Evolutionary conservation across 2,888 invertebrate species (phyloP).

Genomic region (Ornithoptera alexandrae): DNA sequence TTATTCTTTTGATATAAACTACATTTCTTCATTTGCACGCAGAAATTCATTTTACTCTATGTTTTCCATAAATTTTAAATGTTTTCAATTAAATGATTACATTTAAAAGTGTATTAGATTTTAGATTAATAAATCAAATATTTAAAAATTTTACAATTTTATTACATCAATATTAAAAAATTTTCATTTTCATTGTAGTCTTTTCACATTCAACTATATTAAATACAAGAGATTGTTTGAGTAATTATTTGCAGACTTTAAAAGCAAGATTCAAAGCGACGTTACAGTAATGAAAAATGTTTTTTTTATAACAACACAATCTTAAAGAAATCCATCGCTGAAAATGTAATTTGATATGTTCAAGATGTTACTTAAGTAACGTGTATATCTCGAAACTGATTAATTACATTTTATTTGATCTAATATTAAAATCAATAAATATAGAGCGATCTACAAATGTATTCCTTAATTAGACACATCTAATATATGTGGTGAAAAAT

Average conservation of each 20-base stretch:
- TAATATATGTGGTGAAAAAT: no score
- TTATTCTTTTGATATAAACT: constrained; percentile 25
- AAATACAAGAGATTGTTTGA: constrained; percentile 2
- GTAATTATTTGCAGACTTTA: constrained; percentile 3
- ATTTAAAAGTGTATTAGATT: no score
- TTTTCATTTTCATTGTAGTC: background rate
- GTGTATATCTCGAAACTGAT: background rate
- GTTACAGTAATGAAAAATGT: constrained; percentile 1
- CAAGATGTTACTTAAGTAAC: background rate
- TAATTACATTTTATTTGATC: no score
- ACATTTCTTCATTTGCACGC: background rate
- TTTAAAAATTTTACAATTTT: no score
- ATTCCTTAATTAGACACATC: no score
- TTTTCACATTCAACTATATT: background rate
- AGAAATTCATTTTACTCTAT: background rate
- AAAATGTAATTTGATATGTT: background rate
- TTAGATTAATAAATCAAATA: no score
- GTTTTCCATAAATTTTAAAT: background rate
- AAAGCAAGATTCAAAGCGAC: background rate
- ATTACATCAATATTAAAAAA: no score
- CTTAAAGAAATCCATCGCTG: background rate
- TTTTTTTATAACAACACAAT: constrained; percentile 1
- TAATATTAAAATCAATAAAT: no score
- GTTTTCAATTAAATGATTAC: background rate
- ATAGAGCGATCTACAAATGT: no score